Evolutionary conservation across 2,888 invertebrate genomes (phyloP).

Genomic region (Macrophya annulata): DNA sequence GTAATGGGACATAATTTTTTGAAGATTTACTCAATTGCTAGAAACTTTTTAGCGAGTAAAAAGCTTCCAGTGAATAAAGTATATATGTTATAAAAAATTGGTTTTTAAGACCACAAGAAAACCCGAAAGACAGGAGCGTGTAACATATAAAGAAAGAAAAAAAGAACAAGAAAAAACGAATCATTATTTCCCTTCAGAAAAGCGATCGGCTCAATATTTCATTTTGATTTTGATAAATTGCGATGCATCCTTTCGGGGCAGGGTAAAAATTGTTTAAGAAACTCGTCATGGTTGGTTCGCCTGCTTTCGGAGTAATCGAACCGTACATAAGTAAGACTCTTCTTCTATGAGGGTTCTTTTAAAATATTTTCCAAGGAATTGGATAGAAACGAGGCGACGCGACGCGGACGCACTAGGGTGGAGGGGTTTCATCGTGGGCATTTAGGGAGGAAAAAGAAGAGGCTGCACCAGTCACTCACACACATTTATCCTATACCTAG

Average conservation of each 20-base stretch:
- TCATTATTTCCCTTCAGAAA: slow-evolving; percentile 14
- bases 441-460: not conserved
- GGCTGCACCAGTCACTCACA: slow-evolving; percentile 6
- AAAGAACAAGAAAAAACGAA: slow-evolving; percentile 35
- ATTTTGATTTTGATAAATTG: slow-evolving; percentile 54
- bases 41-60: not conserved
- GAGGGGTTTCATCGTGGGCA: slow-evolving; percentile 4
- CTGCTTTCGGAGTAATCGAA: slow-evolving; percentile 50
- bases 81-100: not conserved
- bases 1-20: not conserved
- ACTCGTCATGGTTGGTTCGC: slow-evolving; percentile 13
- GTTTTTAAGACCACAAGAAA: not conserved
- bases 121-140: not conserved
- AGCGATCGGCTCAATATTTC: slow-evolving; percentile 49
- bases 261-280: slow-evolving; percentile 52
- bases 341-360: slow-evolving; percentile 33
- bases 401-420: not conserved
- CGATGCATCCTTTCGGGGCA: not conserved
- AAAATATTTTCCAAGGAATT: slow-evolving; percentile 29
- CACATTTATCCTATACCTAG: not conserved
- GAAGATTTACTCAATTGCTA: not conserved
- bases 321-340: slow-evolving; percentile 34
- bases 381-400: not conserved
- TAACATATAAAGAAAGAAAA: not conserved
- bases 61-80: not conserved